These are phyloP conservation scores for Aphidius colemani DNA, from an alignment of 2,888 invertebrate species.

Conservation along the genomic window DNA sequence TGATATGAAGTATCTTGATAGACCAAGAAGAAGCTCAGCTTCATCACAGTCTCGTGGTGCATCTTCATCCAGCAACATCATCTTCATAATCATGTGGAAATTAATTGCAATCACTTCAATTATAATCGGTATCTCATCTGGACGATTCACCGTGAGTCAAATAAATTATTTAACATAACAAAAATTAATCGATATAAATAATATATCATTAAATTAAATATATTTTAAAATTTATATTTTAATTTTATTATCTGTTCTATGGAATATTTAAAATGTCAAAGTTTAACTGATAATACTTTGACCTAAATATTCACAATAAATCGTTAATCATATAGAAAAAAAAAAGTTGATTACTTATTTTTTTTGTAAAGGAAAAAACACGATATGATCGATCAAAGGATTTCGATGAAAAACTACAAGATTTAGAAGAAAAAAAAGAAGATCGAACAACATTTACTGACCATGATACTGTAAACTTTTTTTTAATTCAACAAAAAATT, in stretches of 20 bases:
- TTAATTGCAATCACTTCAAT: conserved; percentile 39
- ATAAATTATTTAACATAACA: neutral
- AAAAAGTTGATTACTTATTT: neutral
- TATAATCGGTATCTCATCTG: conserved; percentile 36
- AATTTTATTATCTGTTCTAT: neutral
- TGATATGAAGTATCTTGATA: conserved; percentile 20
- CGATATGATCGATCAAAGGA: conserved; percentile 46
- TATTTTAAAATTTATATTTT: neutral
- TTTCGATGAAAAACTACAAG: conserved; percentile 23
- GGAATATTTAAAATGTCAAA: conserved; percentile 36
- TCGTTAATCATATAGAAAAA: neutral
- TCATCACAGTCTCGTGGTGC: conserved; percentile 39
- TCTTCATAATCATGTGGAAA: conserved; percentile 39
- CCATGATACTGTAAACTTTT: conserved; percentile 43
- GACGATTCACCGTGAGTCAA: conserved; percentile 41
- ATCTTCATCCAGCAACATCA: conserved; percentile 38
- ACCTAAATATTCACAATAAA: conserved; percentile 13
- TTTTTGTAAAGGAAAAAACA: conserved; percentile 43
- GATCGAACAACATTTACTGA: conserved; percentile 46
- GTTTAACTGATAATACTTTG: conserved; percentile 46
- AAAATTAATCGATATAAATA: too few relatives aligned
- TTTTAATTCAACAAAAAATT: neutral
- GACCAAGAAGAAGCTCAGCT: conserved; percentile 15
- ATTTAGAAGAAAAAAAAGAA: conserved; percentile 17
- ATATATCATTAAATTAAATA: neutral